Conservation (phyloP, 2,888 invertebrate species). For the Amiota mariae region DNA sequence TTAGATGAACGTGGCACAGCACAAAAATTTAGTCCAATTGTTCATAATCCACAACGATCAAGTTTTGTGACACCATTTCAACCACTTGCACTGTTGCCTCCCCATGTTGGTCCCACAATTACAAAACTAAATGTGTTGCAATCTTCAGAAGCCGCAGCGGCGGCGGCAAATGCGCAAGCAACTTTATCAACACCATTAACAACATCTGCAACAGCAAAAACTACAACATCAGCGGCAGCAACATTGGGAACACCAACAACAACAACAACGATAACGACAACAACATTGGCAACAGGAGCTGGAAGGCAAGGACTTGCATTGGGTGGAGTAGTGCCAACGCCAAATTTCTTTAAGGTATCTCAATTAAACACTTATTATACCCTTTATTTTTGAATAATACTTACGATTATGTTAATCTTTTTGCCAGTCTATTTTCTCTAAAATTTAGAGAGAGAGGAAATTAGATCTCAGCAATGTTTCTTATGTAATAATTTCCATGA, state of each 20-base stretch:
- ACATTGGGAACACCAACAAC: conserved; percentile 48
- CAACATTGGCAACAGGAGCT: conserved; percentile 30
- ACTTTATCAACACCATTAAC: conserved; percentile 38
- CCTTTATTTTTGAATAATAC: conserved; percentile 43
- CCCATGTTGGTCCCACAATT: conserved; percentile 66
- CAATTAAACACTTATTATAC: not conserved
- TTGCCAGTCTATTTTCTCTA: no score
- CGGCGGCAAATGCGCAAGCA: conserved; percentile 43
- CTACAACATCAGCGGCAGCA: conserved; percentile 53
- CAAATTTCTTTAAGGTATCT: conserved; percentile 56
- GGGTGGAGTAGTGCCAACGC: conserved; percentile 52
- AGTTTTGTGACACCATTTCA: conserved; percentile 28
- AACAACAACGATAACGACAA: conserved; percentile 30
- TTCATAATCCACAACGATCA: conserved; percentile 68
- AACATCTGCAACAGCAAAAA: conserved; percentile 24
- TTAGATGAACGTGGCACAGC: conserved; percentile 87
- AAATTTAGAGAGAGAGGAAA: no score
- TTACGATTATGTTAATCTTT: no score
- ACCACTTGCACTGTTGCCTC: conserved; percentile 42
- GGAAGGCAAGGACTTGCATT: conserved; percentile 41
- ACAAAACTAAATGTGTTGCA: conserved; percentile 68
- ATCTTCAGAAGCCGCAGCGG: conserved; percentile 47
- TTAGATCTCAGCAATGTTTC: no score
- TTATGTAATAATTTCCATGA: no score
- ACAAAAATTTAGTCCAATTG: conserved; percentile 84